These are phyloP conservation scores for Microplitis manilae DNA, from an alignment of 2,888 invertebrate genomes.

Conservation along the genomic window DNA sequence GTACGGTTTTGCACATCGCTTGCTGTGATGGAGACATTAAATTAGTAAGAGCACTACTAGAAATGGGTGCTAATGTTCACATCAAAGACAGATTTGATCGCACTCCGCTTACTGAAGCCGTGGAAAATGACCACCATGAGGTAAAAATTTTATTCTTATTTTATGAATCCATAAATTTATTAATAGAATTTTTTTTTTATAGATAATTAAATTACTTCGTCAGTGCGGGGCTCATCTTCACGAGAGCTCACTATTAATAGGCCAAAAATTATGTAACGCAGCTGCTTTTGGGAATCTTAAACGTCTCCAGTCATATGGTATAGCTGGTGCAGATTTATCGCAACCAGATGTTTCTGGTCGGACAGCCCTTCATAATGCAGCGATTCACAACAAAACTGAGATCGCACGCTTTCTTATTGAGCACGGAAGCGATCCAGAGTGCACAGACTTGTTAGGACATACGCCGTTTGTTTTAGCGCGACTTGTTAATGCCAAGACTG, in stretches of 20 bases:
- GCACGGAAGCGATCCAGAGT: slow-evolving; percentile 75
- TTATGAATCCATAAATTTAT: slow-evolving; percentile 8
- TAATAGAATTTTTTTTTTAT: slow-evolving; percentile 22
- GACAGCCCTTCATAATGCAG: slow-evolving; percentile 81
- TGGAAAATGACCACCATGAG: slow-evolving; percentile 76
- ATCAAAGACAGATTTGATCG: slow-evolving; percentile 81
- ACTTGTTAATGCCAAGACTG: slow-evolving; percentile 40
- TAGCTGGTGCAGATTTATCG: slow-evolving; percentile 81
- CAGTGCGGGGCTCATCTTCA: slow-evolving; percentile 85
- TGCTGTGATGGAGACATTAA: slow-evolving; percentile 79
- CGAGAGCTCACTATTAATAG: slow-evolving; percentile 75
- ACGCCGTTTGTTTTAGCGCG: slow-evolving; percentile 24
- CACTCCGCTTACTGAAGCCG: slow-evolving; percentile 82
- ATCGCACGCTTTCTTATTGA: slow-evolving; percentile 74
- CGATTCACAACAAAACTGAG: slow-evolving; percentile 74
- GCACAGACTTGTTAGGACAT: slow-evolving; percentile 73
- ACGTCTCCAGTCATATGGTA: slow-evolving; percentile 76
- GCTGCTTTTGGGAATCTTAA: slow-evolving; percentile 76
- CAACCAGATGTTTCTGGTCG: slow-evolving; percentile 77
- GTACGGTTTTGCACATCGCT: slow-evolving; percentile 88
- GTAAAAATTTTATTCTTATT: slow-evolving; percentile 55
- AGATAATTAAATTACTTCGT: slow-evolving; percentile 78
- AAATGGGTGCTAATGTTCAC: slow-evolving; percentile 88
- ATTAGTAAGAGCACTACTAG: slow-evolving; percentile 82
- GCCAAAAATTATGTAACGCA: slow-evolving; percentile 80